Evolutionary conservation across 1,140 invertebrate species (phyloP).

Genomic region (Lepidurus couesii): DNA sequence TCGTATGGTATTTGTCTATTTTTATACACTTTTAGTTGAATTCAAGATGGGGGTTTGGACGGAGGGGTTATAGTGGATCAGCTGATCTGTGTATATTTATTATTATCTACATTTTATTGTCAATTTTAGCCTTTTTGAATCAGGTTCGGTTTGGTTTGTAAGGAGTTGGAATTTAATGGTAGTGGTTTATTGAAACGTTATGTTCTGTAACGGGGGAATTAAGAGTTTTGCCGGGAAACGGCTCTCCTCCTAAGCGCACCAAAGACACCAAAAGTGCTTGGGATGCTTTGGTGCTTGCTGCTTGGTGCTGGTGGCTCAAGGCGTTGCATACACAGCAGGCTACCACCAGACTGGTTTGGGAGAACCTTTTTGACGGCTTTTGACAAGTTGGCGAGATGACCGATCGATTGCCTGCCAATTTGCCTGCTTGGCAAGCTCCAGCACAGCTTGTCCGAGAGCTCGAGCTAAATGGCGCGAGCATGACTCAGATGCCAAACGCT

Average conservation of each 20-base stretch:
- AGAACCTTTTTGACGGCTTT: conserved; percentile 18
- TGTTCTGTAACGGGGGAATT: not conserved
- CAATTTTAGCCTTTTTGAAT: no score
- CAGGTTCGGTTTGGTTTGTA: no score
- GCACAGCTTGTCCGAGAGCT: not conserved
- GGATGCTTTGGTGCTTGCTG: not conserved
- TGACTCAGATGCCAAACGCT: conserved; percentile 8
- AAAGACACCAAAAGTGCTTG: not conserved
- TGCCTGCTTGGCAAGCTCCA: conserved; percentile 13
- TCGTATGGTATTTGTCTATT: not conserved
- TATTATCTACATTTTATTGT: no score
- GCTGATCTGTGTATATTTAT: no score
- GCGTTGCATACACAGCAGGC: conserved; percentile 17
- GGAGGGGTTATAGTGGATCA: no score
- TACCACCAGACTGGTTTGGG: conserved; percentile 11
- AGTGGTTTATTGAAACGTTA: not conserved
- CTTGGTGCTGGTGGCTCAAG: conserved; percentile 14
- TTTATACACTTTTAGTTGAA: no score
- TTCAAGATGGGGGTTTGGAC: no score
- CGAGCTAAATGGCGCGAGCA: not conserved
- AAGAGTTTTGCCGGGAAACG: not conserved
- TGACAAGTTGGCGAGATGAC: conserved; percentile 21
- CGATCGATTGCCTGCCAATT: conserved; percentile 18
- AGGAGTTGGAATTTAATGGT: not conserved
- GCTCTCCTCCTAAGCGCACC: not conserved